Conservation (phyloP, 2,797 vertebrate species). For the Florisuga fusca region DNA sequence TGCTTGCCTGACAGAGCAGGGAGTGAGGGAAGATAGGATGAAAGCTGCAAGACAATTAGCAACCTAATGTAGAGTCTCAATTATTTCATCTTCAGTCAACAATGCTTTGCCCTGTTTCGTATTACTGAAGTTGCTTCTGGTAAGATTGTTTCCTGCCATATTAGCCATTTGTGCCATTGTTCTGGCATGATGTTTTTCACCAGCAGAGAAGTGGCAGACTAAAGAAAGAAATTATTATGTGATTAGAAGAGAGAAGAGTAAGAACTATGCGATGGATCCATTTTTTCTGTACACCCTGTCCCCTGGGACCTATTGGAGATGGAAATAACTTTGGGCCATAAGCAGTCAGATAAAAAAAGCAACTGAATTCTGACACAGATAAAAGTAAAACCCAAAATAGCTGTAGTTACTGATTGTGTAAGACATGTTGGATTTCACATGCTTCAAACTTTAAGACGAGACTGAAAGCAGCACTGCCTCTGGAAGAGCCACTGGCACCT, state of each 20-base stretch:
- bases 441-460: neutral
- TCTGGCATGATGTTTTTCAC: neutral
- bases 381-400: neutral
- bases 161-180: neutral
- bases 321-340: neutral
- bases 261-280: neutral
- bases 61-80: neutral
- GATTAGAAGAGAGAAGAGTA: neutral
- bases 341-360: neutral
- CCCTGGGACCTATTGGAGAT: neutral
- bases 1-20: neutral
- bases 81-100: neutral
- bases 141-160: neutral
- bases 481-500: neutral
- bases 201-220: neutral
- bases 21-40: fast-evolving
- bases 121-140: neutral
- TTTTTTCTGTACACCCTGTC: neutral
- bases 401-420: neutral
- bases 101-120: neutral
- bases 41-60: neutral
- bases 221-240: neutral
- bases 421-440: neutral
- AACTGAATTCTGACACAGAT: neutral
- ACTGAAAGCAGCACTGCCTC: neutral